Evolutionary conservation across 2,797 vertebrate genomes (phyloP).

Genomic region (Tragopan temminckii): DNA sequence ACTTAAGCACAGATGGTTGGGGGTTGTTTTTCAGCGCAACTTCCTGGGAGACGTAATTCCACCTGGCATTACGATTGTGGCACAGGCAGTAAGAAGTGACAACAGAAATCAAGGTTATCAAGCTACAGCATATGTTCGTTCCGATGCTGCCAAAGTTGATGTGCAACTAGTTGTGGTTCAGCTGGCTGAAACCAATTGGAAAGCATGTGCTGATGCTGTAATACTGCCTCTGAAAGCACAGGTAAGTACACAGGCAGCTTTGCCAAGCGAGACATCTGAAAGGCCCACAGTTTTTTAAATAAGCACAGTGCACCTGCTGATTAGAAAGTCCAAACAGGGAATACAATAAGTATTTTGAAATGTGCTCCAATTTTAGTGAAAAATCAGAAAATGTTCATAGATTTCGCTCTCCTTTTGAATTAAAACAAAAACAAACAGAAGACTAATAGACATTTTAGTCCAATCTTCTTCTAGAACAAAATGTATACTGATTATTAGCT

Average conservation of each 20-base stretch:
- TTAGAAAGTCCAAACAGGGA: neutral
- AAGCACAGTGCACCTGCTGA: neutral
- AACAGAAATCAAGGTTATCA: constrained; percentile 76
- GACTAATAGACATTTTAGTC: neutral
- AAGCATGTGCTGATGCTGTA: constrained; percentile 67
- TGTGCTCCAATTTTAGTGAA: neutral
- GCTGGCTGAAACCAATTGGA: constrained; percentile 75
- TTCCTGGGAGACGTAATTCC: constrained; percentile 43
- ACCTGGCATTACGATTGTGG: constrained; percentile 68
- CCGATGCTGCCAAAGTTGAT: constrained; percentile 41
- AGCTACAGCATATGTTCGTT: constrained; percentile 72
- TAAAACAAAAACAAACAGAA: neutral
- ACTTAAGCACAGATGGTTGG: constrained; percentile 39
- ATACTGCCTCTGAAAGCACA: constrained; percentile 67
- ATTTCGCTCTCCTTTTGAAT: neutral
- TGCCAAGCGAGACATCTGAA: neutral
- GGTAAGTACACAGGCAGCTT: constrained; percentile 56
- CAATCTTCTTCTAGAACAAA: neutral
- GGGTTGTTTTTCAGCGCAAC: constrained; percentile 69
- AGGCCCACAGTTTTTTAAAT: neutral
- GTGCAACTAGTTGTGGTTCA: constrained; percentile 72
- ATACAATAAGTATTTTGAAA: neutral
- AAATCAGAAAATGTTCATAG: neutral
- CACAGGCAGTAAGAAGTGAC: constrained; percentile 73
- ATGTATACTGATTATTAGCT: neutral